These are phyloP conservation scores for Stichopus chloronotus DNA, from an alignment of 35 echinoderm and acorn worm species.

Conservation along the genomic window DNA sequence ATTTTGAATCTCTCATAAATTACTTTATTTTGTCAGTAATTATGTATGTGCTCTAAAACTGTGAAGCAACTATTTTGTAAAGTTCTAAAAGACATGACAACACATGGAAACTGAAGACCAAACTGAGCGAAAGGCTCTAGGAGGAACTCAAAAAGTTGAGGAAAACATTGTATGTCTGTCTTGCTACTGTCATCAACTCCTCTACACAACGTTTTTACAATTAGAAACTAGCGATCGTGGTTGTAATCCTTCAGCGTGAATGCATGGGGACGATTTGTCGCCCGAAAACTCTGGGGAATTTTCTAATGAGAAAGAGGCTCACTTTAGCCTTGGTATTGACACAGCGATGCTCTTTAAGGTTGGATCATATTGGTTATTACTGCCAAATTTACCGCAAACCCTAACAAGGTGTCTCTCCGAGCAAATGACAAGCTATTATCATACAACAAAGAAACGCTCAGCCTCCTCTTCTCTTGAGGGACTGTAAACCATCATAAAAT, in stretches of 20 bases:
- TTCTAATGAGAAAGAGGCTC: background rate
- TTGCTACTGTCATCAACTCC: too few relatives aligned
- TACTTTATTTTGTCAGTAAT: too few relatives aligned
- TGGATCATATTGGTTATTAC: background rate
- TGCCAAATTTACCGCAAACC: background rate
- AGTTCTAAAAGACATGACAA: too few relatives aligned
- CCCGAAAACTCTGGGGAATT: background rate
- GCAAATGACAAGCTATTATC: background rate
- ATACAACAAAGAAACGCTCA: background rate
- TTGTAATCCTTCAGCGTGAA: background rate
- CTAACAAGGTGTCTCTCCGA: background rate
- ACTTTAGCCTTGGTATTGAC: background rate
- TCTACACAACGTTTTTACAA: too few relatives aligned
- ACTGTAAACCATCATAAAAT: slow-evolving; percentile 9
- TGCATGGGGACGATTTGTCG: background rate
- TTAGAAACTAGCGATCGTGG: too few relatives aligned
- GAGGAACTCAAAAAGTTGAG: too few relatives aligned
- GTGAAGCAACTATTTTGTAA: too few relatives aligned
- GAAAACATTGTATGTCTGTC: too few relatives aligned
- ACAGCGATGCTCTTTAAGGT: background rate
- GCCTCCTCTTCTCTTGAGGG: background rate
- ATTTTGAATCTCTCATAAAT: too few relatives aligned
- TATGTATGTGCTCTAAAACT: too few relatives aligned
- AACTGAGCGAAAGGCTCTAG: too few relatives aligned
- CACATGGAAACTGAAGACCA: too few relatives aligned